Conservation (phyloP, 2,797 vertebrate species). For the Syndactyla subalaris region DNA sequence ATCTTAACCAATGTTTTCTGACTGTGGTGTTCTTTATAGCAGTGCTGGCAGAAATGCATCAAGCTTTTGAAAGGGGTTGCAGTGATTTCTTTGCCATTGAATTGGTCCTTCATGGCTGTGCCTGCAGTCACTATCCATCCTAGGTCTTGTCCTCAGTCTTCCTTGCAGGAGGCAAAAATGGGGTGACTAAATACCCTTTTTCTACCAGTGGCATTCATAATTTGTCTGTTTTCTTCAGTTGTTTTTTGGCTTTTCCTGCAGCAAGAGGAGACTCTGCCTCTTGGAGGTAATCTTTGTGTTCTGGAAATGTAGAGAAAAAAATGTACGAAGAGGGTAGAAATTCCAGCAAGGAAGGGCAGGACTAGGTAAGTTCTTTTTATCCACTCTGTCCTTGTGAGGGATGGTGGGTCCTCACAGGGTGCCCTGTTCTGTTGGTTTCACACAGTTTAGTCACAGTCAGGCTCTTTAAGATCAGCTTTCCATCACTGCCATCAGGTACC, state of each 20-base stretch:
- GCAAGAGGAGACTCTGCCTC: not conserved
- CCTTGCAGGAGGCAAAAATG: not conserved
- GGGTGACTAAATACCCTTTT: not conserved
- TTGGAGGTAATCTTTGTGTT: not conserved
- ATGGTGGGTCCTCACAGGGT: not conserved
- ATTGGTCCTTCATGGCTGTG: not conserved
- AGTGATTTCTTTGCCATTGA: not conserved
- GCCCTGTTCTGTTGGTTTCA: no score
- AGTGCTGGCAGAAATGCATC: not conserved
- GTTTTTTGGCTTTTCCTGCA: not conserved
- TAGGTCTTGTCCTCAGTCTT: not conserved
- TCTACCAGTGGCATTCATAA: not conserved
- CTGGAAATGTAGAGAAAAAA: not conserved
- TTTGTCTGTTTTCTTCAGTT: not conserved
- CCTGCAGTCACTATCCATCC: not conserved
- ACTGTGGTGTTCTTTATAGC: not conserved
- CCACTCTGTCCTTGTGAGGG: not conserved
- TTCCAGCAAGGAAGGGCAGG: not conserved
- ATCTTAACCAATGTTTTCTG: not conserved
- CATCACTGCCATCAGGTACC: not conserved
- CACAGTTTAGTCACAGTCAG: accelerated
- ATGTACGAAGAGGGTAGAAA: not conserved
- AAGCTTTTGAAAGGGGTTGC: not conserved
- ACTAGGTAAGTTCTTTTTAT: not conserved
- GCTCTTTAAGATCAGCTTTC: accelerated